Base-by-base conservation (phyloP, 2,888 invertebrate genomes). In the Amphiduros pacificus region DNA sequence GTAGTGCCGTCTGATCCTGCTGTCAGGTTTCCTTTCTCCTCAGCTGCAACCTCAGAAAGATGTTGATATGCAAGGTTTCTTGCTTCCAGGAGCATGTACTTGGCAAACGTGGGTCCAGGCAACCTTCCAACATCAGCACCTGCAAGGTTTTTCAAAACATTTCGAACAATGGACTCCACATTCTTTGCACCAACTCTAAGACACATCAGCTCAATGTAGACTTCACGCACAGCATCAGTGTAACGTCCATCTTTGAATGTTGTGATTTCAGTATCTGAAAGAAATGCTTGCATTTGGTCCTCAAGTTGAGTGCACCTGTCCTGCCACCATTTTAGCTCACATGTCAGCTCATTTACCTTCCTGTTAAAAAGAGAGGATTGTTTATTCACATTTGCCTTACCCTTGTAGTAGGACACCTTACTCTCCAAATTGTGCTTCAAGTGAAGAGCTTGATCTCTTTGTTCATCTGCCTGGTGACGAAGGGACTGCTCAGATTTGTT, bases 51-150 rank as follows among this genome's bases (percentile, higher is more conserved):
- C 4, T 17, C 5, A 28, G 28, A 9, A 5, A 54, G 54, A 5
- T 54, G 54, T 31, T 29, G 52, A 28, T 28, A 28, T 14, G 59
- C 59, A 9, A 59, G 24, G n/a, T 32, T 28, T 17, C 59, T 31
- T 41, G 32, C 51, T 27, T 59, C 59, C 28, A 59, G 53, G 22
- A 53, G 2, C 52, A 59, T 51, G 17, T 51, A n/a, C 24, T 53
- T 51, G 9, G 59, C 53, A 40, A 9, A 59, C 5, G 59, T 59
- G 11, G 51, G 48, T 26, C 36, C 32, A 36, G 53, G 59, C 28
- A 59, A 22, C 24, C 52, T 17, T 6, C 28, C 31, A 6, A 59
- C 51, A 20, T 24, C 36, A 28, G 32, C 20, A 17, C 59, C 59
- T 5, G 54, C 17, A 17, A 59, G 20, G n/a, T 50, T 50, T 11